Percentiles rank a stretch among this genome's conserved stretches.
Evolutionary conservation across 2,113 vertebrate species (phyloP).

Genomic region (Nothocercus julius): DNA sequence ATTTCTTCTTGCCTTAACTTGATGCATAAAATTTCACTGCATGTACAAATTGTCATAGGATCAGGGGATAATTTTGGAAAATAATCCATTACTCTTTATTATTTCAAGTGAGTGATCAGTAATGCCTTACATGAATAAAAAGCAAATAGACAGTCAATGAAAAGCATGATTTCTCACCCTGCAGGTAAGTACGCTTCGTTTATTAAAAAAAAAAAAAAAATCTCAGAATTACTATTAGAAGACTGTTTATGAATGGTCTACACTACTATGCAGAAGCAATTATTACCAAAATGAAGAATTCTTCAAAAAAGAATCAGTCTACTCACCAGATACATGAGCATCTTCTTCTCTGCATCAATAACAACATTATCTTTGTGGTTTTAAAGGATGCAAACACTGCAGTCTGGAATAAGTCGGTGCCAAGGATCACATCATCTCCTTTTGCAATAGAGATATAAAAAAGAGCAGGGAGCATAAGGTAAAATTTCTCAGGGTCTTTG

Average conservation of each 20-base stretch:
- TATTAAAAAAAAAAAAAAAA: neutral
- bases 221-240: neutral
- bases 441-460: neutral
- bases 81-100: neutral
- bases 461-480: neutral
- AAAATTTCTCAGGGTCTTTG: neutral
- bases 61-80: neutral
- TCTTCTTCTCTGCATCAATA: neutral
- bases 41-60: neutral
- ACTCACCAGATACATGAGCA: neutral
- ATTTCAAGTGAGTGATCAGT: neutral
- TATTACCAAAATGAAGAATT: neutral
- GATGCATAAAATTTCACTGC: neutral
- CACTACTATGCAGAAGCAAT: neutral
- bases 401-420: neutral
- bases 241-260: neutral
- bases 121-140: neutral
- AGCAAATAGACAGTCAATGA: neutral
- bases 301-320: neutral
- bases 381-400: neutral
- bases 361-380: neutral
- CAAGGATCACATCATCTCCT: neutral
- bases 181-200: neutral
- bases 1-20: neutral
- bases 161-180: neutral